These are phyloP conservation scores for Rachycentron canadum DNA, from an alignment of 2,797 vertebrate genomes.

Conservation along the genomic window DNA sequence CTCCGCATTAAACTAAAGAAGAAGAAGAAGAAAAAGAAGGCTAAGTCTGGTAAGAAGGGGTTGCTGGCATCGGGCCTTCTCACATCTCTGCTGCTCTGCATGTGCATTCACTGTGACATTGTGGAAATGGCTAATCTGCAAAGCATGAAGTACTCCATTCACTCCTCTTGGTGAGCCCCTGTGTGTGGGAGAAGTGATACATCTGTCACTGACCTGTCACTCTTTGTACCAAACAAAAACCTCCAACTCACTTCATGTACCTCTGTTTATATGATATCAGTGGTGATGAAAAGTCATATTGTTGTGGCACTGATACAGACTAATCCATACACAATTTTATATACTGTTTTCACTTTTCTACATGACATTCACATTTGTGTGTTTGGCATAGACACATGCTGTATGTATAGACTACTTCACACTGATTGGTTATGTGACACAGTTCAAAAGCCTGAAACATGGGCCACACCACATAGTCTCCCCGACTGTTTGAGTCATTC, in stretches of 20 bases:
- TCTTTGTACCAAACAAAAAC: conserved; percentile 23
- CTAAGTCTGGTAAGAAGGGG: conserved; percentile 89
- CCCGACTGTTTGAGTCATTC: conserved; percentile 49
- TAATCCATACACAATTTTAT: conserved; percentile 12
- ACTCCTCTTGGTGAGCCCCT: conserved; percentile 69
- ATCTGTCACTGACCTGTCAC: conserved; percentile 50
- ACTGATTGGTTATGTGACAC: conserved; percentile 35
- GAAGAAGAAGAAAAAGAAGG: conserved; percentile 94
- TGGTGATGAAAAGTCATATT: conserved; percentile 2
- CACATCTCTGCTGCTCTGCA: conserved; percentile 72
- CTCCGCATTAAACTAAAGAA: conserved; percentile 94
- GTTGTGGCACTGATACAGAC: conserved; percentile 31
- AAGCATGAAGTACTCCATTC: conserved; percentile 69
- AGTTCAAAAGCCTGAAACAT: conserved; percentile 18
- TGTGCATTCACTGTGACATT: conserved; percentile 66
- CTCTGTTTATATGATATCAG: not conserved
- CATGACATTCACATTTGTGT: conserved; percentile 21
- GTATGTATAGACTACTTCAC: conserved; percentile 9
- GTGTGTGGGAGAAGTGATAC: conserved; percentile 73
- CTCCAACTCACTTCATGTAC: conserved; percentile 28
- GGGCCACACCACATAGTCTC: conserved; percentile 11
- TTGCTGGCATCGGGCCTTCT: conserved; percentile 17
- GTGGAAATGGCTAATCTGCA: conserved; percentile 60
- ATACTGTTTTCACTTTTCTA: not conserved
- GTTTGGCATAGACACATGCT: conserved; percentile 36